A percentile compares a stretch with the other conserved stretches of the same genome.
phyloP scores from a whole-genome alignment of 2,888 invertebrate genomes.

The Pherbina coryleti region DNA sequence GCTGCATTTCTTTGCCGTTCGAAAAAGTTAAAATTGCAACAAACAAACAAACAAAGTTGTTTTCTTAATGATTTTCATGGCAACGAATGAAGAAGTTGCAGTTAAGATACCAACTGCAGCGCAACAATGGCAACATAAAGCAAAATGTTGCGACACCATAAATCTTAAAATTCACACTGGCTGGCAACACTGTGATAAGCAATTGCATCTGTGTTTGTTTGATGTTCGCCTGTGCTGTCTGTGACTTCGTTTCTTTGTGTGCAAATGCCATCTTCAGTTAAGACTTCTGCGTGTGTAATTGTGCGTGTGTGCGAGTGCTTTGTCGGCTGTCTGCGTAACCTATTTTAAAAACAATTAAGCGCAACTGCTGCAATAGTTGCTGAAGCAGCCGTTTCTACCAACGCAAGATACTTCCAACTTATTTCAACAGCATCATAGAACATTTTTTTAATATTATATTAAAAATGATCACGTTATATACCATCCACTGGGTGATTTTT shows the following conservation, averaged over 20 bases:
- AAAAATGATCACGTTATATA: too few relatives aligned
- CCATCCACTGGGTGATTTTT: too few relatives aligned
- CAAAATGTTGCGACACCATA: slow-evolving; percentile 34
- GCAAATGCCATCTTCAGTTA: background rate
- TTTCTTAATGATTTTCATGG: background rate
- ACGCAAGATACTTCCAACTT: background rate
- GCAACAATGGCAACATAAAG: slow-evolving; percentile 30
- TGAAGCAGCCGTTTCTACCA: background rate
- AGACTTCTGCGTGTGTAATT: background rate
- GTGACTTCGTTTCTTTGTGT: background rate
- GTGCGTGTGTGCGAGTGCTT: background rate
- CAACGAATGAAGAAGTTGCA: slow-evolving; percentile 15
- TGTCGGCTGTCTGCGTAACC: slow-evolving; percentile 5
- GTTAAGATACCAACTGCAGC: background rate
- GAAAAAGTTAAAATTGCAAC: slow-evolving; percentile 18
- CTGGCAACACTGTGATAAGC: slow-evolving; percentile 35
- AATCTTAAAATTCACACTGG: slow-evolving; percentile 29
- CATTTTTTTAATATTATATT: too few relatives aligned
- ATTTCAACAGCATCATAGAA: background rate
- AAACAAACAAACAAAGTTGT: slow-evolving; percentile 7
- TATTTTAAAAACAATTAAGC: slow-evolving; percentile 32
- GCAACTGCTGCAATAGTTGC: background rate
- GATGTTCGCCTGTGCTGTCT: background rate
- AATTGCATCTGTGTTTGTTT: slow-evolving; percentile 4
- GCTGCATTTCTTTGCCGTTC: background rate